Conservation (phyloP, 2,797 vertebrate genomes). For the Cottoperca gobio region DNA sequence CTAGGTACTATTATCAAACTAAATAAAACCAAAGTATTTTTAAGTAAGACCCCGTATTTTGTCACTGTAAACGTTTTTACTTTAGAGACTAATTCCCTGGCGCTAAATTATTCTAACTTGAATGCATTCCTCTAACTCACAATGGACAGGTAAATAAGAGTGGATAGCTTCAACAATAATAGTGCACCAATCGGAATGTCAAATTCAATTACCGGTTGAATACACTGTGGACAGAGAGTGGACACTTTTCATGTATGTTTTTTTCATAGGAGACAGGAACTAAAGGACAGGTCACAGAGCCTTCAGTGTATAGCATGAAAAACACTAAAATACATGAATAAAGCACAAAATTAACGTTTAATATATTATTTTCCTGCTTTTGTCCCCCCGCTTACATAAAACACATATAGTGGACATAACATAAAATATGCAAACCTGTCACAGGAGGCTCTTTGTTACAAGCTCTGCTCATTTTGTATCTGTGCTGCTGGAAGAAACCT, state of each 20-base stretch:
- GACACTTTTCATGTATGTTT: background rate
- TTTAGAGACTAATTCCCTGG: background rate
- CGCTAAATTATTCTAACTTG: background rate
- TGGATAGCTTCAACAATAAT: background rate
- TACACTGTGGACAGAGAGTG: background rate
- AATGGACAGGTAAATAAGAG: background rate
- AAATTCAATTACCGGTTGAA: background rate
- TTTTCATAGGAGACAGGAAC: background rate
- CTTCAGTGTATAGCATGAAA: constrained; percentile 7
- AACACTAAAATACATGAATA: background rate
- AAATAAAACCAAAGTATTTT: background rate
- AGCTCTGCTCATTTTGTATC: background rate
- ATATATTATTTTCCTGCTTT: constrained; percentile 36
- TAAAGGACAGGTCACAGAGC: background rate
- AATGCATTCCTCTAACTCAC: background rate
- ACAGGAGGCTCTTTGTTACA: background rate
- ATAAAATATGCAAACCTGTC: constrained; percentile 24
- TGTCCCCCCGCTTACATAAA: background rate
- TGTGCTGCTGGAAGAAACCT: background rate
- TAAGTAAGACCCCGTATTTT: background rate
- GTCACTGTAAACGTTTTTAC: background rate
- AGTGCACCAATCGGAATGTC: background rate
- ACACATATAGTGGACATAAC: background rate
- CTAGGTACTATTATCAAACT: background rate
- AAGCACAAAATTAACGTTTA: constrained; percentile 22